A percentile compares a stretch with the other conserved stretches of the same genome.
phyloP scores from a whole-genome alignment of 1,140 invertebrate species.

The Hormaphis cornu region DNA sequence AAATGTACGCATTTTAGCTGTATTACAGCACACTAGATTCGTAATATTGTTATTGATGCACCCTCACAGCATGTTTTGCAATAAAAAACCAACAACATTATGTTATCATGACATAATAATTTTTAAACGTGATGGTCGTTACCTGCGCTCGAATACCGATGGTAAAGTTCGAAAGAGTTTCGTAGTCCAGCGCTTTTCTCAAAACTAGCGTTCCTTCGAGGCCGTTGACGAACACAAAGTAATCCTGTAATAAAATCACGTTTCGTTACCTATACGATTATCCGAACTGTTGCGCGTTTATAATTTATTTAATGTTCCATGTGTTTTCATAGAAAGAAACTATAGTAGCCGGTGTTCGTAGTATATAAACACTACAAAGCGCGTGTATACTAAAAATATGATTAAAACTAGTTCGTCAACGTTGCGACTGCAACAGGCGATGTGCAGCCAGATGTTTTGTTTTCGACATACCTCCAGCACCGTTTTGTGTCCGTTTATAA shows the following conservation, averaged over 20 bases:
- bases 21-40: no score
- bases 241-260: conserved; percentile 54
- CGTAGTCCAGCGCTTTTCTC: conserved; percentile 71
- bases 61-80: no score
- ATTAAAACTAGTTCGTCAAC: not conserved
- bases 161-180: conserved; percentile 68
- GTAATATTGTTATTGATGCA: no score
- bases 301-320: no score
- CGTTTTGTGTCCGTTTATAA: conserved; percentile 15
- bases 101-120: not conserved
- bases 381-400: no score
- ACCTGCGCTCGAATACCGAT: conserved; percentile 65
- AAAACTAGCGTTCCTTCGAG: conserved; percentile 77
- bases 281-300: no score
- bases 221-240: conserved; percentile 71
- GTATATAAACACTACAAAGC: not conserved
- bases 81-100: not conserved
- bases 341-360: no score
- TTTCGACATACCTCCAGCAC: conserved; percentile 13
- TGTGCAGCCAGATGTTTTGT: not conserved
- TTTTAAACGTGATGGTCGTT: not conserved
- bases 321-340: no score
- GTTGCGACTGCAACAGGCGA: not conserved
- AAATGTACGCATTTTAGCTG: no score
- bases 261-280: no score